Evolutionary conservation across 2,113 vertebrate species (phyloP), one percentile per base, ranked within the genome.

Genomic region (Spea multiplicata): DNA sequence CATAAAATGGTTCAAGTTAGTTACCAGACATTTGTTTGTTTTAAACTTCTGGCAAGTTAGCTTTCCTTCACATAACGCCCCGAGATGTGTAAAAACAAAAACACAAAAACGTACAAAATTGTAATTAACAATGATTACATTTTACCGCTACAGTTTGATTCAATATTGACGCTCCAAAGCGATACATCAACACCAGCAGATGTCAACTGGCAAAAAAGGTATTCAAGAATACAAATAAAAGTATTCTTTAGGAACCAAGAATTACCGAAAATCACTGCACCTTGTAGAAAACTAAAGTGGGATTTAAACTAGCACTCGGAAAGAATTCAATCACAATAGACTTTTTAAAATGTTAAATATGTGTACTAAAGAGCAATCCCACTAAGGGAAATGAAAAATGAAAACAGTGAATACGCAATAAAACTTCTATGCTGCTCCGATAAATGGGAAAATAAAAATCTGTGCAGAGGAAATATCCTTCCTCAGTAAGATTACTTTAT

Each of bases 391-490:
- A 79, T 66, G 62, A 79, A 64, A 79, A 73, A 79, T 79, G 77
- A 79, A 79, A 73, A 79, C 67, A 73, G 70, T 73, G 77, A 79
- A 79, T 73, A 79, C 55, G 77, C 77, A 79, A 79, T 79, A 79
- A 79, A 73, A 73, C 13, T 65, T 79, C 70, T 73, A 59, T 73
- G 77, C 77, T 57, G 45, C 77, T 73, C 52, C 57, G 61, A 73
- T 73, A 79, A 79, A 79, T 79, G 70, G 70, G 59, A 79, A 79
- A 79, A 73, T 73, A 79, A 79, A 73, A 78, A 65, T 78, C 69
- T 53, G 70, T 59, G 65, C 50, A 46, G 62, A 57, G 57, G 77
- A 73, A 79, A 79, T 65, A 66, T 67, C 71, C 73, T 5, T 44
- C 70, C 62, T 48, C 77, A 47, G 70, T 49, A 44, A 79, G 77